Evolutionary conservation across 92 coral and sea anemone species (phyloP).

Genomic region (Porites evermanni): DNA sequence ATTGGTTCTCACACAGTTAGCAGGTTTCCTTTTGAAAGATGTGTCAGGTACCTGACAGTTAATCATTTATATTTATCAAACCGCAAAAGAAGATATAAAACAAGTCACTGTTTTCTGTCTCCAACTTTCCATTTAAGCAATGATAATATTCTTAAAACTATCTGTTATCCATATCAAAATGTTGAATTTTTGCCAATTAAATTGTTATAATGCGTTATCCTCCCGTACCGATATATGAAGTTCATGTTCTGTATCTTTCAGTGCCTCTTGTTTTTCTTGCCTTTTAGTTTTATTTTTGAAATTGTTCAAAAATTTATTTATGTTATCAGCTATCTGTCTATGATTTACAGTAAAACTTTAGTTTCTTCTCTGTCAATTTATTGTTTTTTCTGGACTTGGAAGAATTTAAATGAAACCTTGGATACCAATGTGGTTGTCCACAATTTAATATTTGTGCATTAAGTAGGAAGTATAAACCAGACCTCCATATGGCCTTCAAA

Average conservation of each 20-base stretch:
- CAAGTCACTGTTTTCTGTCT: too few species aligned
- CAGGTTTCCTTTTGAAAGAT: conserved; percentile 7
- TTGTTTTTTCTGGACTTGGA: too few species aligned
- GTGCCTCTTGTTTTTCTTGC: background rate
- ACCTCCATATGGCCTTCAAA: too few species aligned
- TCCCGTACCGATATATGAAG: background rate
- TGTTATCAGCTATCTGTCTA: background rate
- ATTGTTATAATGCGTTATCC: background rate
- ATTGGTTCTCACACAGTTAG: background rate
- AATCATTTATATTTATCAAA: too few species aligned
- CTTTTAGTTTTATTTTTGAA: background rate
- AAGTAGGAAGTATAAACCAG: too few species aligned
- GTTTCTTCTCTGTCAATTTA: too few species aligned
- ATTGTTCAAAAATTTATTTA: background rate
- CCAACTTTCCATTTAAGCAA: background rate
- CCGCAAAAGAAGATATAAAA: too few species aligned
- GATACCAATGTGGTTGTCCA: too few species aligned
- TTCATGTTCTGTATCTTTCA: background rate
- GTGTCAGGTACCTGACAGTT: background rate
- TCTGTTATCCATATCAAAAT: background rate
- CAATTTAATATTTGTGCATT: too few species aligned
- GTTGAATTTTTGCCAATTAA: background rate
- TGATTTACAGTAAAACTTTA: too few species aligned
- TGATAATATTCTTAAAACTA: too few species aligned
- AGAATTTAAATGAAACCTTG: too few species aligned